phyloP scores from a whole-genome alignment of 2,888 invertebrate genomes.

The Mythimna pallens region DNA sequence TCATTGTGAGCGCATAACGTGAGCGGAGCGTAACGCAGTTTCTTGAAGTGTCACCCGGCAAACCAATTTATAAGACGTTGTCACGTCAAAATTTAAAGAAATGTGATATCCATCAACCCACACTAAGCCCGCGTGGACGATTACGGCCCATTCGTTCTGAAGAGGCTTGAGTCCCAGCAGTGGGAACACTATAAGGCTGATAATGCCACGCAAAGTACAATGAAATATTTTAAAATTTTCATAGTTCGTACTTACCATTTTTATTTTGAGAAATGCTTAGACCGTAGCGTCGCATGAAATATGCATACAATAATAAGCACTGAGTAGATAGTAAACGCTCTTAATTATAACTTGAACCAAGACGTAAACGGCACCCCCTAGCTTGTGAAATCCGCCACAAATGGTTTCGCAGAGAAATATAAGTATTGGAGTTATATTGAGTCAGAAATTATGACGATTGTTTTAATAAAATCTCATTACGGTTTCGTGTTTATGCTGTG shows the following conservation, averaged over 20 bases:
- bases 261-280: not conserved
- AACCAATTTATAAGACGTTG: too few species aligned
- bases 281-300: conserved; percentile 7
- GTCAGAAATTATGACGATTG: conserved; percentile 71
- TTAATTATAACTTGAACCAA: conserved; percentile 64
- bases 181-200: too few species aligned
- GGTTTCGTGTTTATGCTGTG: conserved; percentile 44
- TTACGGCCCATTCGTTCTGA: too few species aligned
- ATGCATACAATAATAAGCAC: not conserved
- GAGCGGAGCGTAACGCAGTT: too few species aligned
- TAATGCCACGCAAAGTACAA: too few species aligned
- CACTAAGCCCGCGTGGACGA: too few species aligned
- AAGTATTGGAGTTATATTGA: conserved; percentile 73
- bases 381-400: conserved; percentile 78
- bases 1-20: too few species aligned
- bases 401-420: conserved; percentile 78
- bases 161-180: too few species aligned
- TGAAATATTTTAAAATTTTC: not conserved
- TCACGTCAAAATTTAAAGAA: too few species aligned
- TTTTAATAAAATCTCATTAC: conserved; percentile 70
- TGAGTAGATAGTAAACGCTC: conserved; percentile 47
- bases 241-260: not conserved
- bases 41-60: too few species aligned
- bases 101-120: too few species aligned
- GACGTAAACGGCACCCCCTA: conserved; percentile 71